Base-by-base conservation (phyloP, 2,888 invertebrate species). In the Erebia palarica region DNA sequence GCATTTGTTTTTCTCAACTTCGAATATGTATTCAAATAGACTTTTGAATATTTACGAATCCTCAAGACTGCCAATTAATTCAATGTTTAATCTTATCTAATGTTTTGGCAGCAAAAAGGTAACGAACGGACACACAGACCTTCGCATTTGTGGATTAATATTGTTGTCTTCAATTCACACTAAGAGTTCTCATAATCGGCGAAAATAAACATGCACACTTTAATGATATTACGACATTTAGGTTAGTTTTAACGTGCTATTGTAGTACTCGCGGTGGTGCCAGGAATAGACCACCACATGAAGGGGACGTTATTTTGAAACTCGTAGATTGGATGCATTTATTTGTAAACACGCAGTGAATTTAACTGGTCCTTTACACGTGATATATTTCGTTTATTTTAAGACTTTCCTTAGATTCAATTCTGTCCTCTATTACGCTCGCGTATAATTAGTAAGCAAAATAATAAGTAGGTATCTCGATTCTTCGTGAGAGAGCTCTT, bases 191-290 rank as follows among this genome's bases (percentile, higher is more conserved):
- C 90, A 90, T 91, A 92, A 92, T 88, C 88, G 80, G 84, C 87
- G 83, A 88, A 91, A 92, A 93, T 93, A 93, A 91, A 90, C 88
- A 81, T 88, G 87, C 85, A 89, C 89, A 90, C 89, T 90, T 91
- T 90, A 92, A 92, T 90, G 89, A 88, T 87, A 88, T 92, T 92
- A 90, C 90, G 90, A 92, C 91, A 91, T 86, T 86, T 81, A 81
- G 85, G 82, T 87, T 85, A 81, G 84, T 71, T 70, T 65, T 44
- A 86, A 83, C 83, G 84, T 82, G 79, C 78, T 82, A 80, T 84
- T 81, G 80, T 78, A 79, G 76, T 82, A 82, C 80, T 82, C 83
- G 80, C 78, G 75, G 80, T 74, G 81, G 71, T 75, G 77, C 80
- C 87, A 84, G 83, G 84, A 91, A 91, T 92, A 91, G 90, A 87